Conservation (phyloP, 2,797 vertebrate genomes). For the Cirrhinus mrigala region DNA sequence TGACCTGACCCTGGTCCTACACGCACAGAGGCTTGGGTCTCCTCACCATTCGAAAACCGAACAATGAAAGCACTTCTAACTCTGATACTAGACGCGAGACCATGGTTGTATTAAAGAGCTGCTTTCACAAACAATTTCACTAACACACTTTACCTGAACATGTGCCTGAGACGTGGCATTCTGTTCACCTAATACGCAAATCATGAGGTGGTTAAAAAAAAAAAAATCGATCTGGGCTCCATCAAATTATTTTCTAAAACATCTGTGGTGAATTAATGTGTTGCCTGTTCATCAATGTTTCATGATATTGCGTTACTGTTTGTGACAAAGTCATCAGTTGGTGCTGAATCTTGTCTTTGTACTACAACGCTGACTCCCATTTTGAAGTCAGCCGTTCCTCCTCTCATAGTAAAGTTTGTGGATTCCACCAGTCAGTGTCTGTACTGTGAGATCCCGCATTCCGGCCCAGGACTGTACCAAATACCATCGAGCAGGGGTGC, state of each 20-base stretch:
- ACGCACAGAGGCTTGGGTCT: conserved; percentile 46
- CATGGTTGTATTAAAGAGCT: conserved; percentile 32
- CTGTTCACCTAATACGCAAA: conserved; percentile 25
- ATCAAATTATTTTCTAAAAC: conserved; percentile 28
- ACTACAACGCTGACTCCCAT: conserved; percentile 28
- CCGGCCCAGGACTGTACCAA: conserved; percentile 65
- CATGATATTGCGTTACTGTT: conserved; percentile 30
- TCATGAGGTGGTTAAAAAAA: background rate
- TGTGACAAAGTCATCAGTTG: conserved; percentile 57
- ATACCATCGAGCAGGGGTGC: conserved; percentile 57
- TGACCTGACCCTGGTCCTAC: conserved; percentile 39
- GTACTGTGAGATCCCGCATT: conserved; percentile 69
- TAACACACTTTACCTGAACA: conserved; percentile 49
- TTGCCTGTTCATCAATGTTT: conserved; percentile 23
- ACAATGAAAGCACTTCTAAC: conserved; percentile 19
- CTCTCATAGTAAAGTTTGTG: conserved; percentile 48
- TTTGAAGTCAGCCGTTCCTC: conserved; percentile 1
- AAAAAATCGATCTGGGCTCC: conserved; percentile 39
- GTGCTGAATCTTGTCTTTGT: conserved; percentile 72
- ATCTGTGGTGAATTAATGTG: conserved; percentile 35
- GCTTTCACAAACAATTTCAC: conserved; percentile 52
- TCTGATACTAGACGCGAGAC: conserved; percentile 20
- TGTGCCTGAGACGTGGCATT: conserved; percentile 41
- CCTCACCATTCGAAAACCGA: conserved; percentile 26
- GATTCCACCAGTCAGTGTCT: conserved; percentile 58